Base-by-base conservation (phyloP, 2,888 invertebrate genomes). In the Drosophila mercatorum region DNA sequence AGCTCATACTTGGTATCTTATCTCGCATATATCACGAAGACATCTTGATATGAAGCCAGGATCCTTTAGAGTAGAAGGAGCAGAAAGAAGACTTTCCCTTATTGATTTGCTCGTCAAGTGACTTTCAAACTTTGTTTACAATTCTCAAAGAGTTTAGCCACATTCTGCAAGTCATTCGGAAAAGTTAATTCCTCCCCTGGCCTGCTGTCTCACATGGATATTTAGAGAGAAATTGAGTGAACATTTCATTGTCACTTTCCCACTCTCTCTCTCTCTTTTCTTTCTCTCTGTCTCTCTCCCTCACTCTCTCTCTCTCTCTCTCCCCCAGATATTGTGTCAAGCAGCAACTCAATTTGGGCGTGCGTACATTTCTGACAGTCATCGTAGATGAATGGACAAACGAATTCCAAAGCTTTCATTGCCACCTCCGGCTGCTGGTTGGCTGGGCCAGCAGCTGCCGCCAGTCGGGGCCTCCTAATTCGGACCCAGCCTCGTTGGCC, bases 301-400 rank as follows among this genome's bases (percentile, higher is more conserved):
- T 17, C 17, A 17, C 17, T 1, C 34, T 6, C n/a, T 12, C n/a
- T 7, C 31, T 3, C 3, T 7, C 12, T 14, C n/a, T 8, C 11
- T 5, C 31, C 11, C 11, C 5, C 12, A 14, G 10, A 8, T 38
- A 28, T 17, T 59, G 61, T 47, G 63, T 14, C 63, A 49, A 11
- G 34, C 2, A 5, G 64, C 17, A 63, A 43, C 41, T 63, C 28
- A 65, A 65, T 65, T 64, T 31, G 6, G 8, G 28, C 44, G 26
- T 62, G 56, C 55, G 43, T 31, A 41, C 36, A 57, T 57, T 70
- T 52, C 31, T 58, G 46, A 26, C 14, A 41, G 66, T 75, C 67
- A 74, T 60, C 65, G 38, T 57, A 65, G 59, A 57, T 60, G 69
- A 75, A 67, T 70, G 66, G 71, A 67, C 62, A 67, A 62, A 47